Conservation (phyloP, 2,797 vertebrate genomes). For the Monodelphis domestica region DNA sequence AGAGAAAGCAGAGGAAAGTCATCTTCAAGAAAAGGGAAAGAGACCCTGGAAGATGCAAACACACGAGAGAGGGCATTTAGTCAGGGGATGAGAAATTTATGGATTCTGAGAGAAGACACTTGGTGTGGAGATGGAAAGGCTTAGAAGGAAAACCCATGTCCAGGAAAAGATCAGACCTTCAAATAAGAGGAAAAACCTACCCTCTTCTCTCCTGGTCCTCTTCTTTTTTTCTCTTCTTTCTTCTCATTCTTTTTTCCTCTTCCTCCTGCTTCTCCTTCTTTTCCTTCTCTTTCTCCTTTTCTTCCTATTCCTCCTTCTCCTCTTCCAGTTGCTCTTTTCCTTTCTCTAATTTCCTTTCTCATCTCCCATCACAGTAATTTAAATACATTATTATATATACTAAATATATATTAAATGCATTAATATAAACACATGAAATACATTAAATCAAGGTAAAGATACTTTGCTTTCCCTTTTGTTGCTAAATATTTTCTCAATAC, state of each 20-base stretch:
- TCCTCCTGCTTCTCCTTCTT: not conserved
- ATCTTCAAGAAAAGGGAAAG: too few relatives aligned
- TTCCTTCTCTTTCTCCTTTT: fast-evolving
- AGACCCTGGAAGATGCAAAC: too few relatives aligned
- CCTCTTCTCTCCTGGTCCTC: too few relatives aligned
- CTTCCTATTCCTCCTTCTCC: not conserved
- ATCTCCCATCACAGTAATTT: not conserved
- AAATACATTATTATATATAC: too few relatives aligned
- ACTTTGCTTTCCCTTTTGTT: not conserved
- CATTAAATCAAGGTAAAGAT: too few relatives aligned
- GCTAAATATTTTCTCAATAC: not conserved
- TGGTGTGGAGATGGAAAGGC: not conserved
- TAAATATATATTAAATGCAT: too few relatives aligned
- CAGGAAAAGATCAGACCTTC: not conserved
- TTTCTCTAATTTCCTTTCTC: not conserved
- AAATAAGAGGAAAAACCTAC: not conserved
- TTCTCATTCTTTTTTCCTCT: too few relatives aligned
- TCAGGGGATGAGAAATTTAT: not conserved
- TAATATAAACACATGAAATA: too few relatives aligned
- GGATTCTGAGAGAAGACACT: not conserved
- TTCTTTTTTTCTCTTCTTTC: too few relatives aligned
- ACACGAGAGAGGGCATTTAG: not conserved
- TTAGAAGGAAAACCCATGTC: not conserved
- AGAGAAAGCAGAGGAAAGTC: too few relatives aligned
- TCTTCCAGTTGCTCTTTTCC: not conserved